Percentiles rank a stretch among this genome's conserved stretches.
Conservation (phyloP, 2,888 invertebrate genomes). For the Apomyelois bistriatella region DNA sequence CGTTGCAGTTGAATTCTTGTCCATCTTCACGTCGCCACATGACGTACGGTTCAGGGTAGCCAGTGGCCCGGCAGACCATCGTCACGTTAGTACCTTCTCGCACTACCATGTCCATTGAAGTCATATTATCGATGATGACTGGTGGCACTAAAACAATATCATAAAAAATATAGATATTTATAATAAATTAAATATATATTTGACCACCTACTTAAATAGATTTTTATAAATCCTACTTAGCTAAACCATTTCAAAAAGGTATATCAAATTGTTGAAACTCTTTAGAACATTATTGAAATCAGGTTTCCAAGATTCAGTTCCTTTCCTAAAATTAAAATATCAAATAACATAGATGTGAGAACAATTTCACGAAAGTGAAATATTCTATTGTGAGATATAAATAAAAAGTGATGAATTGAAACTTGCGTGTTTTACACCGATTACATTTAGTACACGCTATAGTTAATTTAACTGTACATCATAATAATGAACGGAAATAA, state of each 20-base stretch:
- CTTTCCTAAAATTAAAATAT: no score
- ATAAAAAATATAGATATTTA: neutral
- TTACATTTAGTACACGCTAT: conserved; percentile 2
- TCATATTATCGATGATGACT: conserved; percentile 92
- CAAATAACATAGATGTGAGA: no score
- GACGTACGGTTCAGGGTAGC: conserved; percentile 94
- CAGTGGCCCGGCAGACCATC: conserved; percentile 91
- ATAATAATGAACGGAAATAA: conserved; percentile 1
- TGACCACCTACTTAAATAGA: no score
- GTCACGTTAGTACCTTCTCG: conserved; percentile 94
- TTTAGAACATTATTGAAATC: no score
- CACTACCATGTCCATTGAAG: conserved; percentile 95
- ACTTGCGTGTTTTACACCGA: conserved; percentile 4
- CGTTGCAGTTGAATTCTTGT: conserved; percentile 92
- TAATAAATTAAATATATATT: no score
- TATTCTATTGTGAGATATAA: neutral
- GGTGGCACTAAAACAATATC: conserved; percentile 86
- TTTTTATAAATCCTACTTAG: no score
- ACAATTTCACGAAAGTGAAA: neutral
- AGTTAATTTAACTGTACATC: neutral
- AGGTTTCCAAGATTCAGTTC: no score
- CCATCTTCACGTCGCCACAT: conserved; percentile 96
- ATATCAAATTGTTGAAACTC: no score
- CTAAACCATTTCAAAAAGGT: no score
- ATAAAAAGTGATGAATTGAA: conserved; percentile 3